Evolutionary conservation across 2,113 vertebrate species (phyloP).

Genomic region (Cyrtonyx montezumae): DNA sequence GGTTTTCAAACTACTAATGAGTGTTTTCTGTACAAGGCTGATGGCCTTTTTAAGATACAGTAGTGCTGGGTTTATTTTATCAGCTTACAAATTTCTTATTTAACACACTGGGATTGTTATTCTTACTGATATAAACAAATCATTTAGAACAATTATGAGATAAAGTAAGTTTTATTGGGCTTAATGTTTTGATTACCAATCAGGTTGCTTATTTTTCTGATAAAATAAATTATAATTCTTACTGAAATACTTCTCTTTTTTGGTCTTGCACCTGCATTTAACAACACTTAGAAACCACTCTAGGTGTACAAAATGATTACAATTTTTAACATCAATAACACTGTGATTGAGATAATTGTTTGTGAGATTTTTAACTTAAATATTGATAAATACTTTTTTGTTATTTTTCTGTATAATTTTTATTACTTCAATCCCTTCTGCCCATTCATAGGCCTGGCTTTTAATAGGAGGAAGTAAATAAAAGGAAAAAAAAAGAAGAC

Average conservation of each 20-base stretch:
- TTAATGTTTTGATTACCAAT: neutral
- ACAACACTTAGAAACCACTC: neutral
- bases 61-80: slow-evolving; percentile 8
- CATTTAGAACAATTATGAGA: neutral
- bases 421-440: neutral
- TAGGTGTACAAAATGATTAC: neutral
- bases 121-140: neutral
- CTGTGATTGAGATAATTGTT: neutral
- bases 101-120: neutral
- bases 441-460: neutral
- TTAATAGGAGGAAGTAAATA: neutral
- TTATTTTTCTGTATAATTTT: neutral
- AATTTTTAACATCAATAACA: neutral
- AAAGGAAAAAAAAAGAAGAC: neutral
- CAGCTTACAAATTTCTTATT: slow-evolving; percentile 12
- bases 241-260: neutral
- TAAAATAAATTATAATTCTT: neutral
- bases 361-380: neutral
- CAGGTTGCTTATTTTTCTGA: neutral
- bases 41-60: slow-evolving; percentile 24
- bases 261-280: neutral
- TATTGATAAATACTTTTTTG: neutral
- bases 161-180: neutral
- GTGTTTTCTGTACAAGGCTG: slow-evolving; percentile 33
- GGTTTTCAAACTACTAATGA: slow-evolving; percentile 54